phyloP scores from a whole-genome alignment of 2,113 vertebrate genomes.

The Tetrao urogallus region DNA sequence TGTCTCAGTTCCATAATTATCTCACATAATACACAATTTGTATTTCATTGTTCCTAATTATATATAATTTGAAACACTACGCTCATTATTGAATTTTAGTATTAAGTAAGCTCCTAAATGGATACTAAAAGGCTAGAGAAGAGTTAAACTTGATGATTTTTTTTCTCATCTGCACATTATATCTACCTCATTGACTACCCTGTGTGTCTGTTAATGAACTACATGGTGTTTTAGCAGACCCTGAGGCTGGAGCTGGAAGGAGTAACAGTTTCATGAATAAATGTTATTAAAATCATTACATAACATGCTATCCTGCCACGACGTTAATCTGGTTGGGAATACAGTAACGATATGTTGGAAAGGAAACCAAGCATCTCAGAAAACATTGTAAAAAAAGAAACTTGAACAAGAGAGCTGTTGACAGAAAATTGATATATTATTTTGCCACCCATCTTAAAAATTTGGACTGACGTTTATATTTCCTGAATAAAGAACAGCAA shows the following conservation, averaged over 20 bases:
- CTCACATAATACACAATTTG: background rate
- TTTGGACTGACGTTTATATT: background rate
- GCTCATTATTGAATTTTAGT: background rate
- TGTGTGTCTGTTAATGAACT: conserved; percentile 39
- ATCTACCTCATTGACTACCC: conserved; percentile 55
- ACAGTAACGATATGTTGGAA: background rate
- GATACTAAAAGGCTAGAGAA: background rate
- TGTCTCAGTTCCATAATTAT: background rate
- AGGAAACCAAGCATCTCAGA: background rate
- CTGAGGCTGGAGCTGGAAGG: conserved; percentile 43
- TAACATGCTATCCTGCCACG: conserved; percentile 11
- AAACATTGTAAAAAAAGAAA: background rate
- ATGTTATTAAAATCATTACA: conserved; percentile 55
- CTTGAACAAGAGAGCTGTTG: background rate
- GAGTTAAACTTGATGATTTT: conserved; percentile 13
- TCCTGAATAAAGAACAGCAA: background rate
- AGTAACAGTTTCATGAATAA: conserved; percentile 46
- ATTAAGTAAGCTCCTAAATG: conserved; percentile 19
- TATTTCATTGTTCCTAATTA: background rate
- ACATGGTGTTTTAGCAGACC: background rate
- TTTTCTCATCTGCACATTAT: conserved; percentile 10
- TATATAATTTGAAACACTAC: background rate
- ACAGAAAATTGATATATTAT: background rate
- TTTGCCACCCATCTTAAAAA: background rate
- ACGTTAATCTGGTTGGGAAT: conserved; percentile 10